A percentile compares a stretch with the other conserved stretches of the same genome.
Evolutionary conservation across 2,113 vertebrate species (phyloP).

Genomic region (Mesocricetus auratus): DNA sequence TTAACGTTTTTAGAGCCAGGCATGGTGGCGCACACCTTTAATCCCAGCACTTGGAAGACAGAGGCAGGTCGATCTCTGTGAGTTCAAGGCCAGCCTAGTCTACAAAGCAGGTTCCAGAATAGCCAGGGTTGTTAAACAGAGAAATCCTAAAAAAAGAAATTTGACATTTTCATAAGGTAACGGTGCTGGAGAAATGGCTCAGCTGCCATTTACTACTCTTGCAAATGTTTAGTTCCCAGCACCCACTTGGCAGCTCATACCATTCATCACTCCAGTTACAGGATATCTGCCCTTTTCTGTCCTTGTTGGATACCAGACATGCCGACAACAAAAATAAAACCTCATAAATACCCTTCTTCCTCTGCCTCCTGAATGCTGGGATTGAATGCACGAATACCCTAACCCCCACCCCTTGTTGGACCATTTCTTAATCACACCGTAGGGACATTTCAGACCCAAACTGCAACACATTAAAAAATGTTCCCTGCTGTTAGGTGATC

Average conservation of each 20-base stretch:
- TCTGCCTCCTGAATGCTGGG: not conserved
- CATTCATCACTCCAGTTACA: not conserved
- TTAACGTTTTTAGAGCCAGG: not conserved
- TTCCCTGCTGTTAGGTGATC: constrained; percentile 14
- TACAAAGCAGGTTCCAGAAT: not conserved
- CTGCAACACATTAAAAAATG: not conserved
- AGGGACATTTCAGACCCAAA: not conserved
- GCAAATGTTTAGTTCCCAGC: not conserved
- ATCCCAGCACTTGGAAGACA: not conserved
- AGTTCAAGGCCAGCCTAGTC: not conserved
- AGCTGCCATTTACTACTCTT: not conserved
- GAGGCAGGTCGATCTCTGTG: not conserved
- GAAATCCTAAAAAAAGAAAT: not conserved
- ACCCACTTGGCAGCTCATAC: not conserved
- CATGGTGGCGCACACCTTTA: no score
- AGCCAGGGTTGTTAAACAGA: not conserved
- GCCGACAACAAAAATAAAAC: not conserved
- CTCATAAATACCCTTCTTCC: not conserved
- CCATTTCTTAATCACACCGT: not conserved
- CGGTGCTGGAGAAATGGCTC: not conserved
- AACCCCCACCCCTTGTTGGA: not conserved
- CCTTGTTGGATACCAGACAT: not conserved
- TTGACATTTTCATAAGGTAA: not conserved
- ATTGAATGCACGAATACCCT: not conserved
- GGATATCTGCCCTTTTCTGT: not conserved